Evolutionary conservation across 2,113 vertebrate species (phyloP).

Genomic region (Spea bombifrons): DNA sequence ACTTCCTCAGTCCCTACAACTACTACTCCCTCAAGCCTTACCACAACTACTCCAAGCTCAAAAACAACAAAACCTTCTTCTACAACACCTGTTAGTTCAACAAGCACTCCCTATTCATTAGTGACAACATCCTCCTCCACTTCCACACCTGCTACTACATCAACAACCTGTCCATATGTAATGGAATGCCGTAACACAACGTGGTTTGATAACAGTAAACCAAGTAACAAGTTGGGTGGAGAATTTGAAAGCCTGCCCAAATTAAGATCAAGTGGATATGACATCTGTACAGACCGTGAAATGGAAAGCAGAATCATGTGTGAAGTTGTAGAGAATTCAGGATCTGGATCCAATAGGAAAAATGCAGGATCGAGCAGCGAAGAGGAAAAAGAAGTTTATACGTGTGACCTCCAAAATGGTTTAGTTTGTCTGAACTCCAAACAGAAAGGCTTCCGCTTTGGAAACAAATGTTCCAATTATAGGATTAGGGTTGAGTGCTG

Average conservation of each 20-base stretch:
- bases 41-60: no score
- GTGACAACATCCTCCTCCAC: no score
- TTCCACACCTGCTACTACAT: neutral
- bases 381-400: neutral
- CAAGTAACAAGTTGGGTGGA: neutral
- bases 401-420: neutral
- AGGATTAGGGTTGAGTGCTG: slow-evolving; percentile 4
- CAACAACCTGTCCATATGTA: neutral
- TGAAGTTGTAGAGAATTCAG: no score
- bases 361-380: neutral
- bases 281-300: neutral
- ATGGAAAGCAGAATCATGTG: neutral
- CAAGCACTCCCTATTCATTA: no score
- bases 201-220: neutral
- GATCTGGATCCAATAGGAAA: no score
- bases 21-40: neutral
- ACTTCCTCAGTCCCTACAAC: neutral
- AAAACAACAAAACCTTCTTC: neutral
- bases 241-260: neutral
- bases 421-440: neutral
- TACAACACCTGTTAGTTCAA: neutral
- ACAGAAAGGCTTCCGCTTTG: neutral
- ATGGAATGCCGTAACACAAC: slow-evolving; percentile 1
- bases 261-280: neutral
- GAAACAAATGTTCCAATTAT: slow-evolving; percentile 5